These are phyloP conservation scores for Lasioglossum oenotherae DNA, from an alignment of 2,888 invertebrate genomes.

Conservation along the genomic window DNA sequence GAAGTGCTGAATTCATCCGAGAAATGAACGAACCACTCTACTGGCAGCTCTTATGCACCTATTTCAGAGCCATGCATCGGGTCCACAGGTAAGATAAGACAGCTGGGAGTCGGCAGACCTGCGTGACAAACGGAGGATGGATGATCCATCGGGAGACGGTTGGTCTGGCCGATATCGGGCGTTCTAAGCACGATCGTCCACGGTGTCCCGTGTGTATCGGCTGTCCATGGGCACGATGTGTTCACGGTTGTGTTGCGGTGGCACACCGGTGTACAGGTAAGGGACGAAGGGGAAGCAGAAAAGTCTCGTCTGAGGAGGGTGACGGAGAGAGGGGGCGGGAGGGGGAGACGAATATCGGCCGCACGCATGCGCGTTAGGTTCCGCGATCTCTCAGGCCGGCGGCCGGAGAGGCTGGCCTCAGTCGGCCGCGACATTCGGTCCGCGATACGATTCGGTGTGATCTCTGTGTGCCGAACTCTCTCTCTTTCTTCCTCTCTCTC, in stretches of 20 bases:
- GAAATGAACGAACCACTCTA: not conserved
- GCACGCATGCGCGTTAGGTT: conserved; percentile 82
- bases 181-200: not conserved
- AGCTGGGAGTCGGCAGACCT: not conserved
- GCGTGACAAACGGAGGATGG: not conserved
- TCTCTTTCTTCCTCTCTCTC: not conserved
- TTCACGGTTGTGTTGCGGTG: conserved; percentile 49
- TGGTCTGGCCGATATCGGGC: not conserved
- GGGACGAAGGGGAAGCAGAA: conserved; percentile 60
- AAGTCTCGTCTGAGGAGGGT: conserved; percentile 40
- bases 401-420: conserved; percentile 80
- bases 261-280: conserved; percentile 49
- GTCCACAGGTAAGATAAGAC: not conserved
- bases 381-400: conserved; percentile 78
- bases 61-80: not conserved
- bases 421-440: conserved; percentile 84
- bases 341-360: conserved; percentile 74
- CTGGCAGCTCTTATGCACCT: not conserved
- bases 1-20: too few species aligned
- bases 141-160: not conserved
- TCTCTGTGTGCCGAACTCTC: conserved; percentile 33
- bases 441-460: conserved; percentile 80
- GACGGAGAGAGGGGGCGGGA: conserved; percentile 64
- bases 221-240: conserved; percentile 34
- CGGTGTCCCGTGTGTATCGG: not conserved